These are phyloP conservation scores for Brachyistius frenatus DNA, from an alignment of 2,113 vertebrate genomes.

Conservation along the genomic window DNA sequence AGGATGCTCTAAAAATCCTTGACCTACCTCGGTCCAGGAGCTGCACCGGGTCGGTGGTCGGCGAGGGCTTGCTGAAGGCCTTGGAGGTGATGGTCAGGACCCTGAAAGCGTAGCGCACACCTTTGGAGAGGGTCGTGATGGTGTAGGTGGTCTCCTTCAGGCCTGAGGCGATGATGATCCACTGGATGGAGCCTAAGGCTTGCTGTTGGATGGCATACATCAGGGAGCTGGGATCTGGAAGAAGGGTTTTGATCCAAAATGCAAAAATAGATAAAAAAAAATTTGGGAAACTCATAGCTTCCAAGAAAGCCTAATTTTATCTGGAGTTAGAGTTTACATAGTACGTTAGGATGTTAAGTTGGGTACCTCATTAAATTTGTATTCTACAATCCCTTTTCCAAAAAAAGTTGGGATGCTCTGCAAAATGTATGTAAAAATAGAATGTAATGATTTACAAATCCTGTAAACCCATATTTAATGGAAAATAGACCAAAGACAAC, in stretches of 20 bases:
- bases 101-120: constrained; percentile 91
- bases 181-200: constrained; percentile 92
- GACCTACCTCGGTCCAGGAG: constrained; percentile 90
- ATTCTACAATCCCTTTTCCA: too few species aligned
- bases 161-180: constrained; percentile 89
- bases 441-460: too few species aligned
- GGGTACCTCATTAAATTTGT: too few species aligned
- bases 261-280: not conserved
- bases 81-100: constrained; percentile 92
- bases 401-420: too few species aligned
- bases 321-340: not conserved
- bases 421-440: too few species aligned
- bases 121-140: constrained; percentile 89
- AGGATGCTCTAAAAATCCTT: not conserved
- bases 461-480: too few species aligned
- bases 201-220: constrained; percentile 96
- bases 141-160: constrained; percentile 88
- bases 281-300: too few species aligned
- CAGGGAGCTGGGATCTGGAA: constrained; percentile 88
- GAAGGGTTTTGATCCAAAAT: not conserved
- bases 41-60: constrained; percentile 87
- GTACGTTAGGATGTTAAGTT: too few species aligned
- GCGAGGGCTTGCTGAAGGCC: constrained; percentile 94
- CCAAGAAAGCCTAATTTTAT: not conserved
- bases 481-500: too few species aligned